Evolutionary conservation across 2,888 invertebrate species (phyloP), one percentile per base, ranked within the genome.

Genomic region (Steromphala cineraria): DNA sequence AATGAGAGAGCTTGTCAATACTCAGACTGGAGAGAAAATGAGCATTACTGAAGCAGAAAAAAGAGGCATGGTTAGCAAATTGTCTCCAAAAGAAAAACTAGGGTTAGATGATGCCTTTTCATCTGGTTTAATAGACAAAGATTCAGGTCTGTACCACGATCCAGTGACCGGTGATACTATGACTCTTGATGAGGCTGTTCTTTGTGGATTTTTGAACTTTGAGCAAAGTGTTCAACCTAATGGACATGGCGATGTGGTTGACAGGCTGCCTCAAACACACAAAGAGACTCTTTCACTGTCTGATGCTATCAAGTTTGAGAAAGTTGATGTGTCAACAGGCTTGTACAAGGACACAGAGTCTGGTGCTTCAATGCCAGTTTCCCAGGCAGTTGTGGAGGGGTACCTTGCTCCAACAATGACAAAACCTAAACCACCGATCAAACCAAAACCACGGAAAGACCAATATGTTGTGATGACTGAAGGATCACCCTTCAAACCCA

Each of bases 141-240:
- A 87, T 74, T 92, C 91, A 62, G 98, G 98, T 40, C 95, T 95
- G 86, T 96, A 98, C 81, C 94, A 96, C 5, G 98, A 99, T 94
- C 96, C 97, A 2, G 95, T 96, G 89, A 95, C 96, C 82, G 97
- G 98, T 75, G 96, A 97, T 87, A 93, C 95, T 2, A 90, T 98
- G 21, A 96, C 95, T 13, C 96, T 99, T 80, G 95, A 96, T 81
- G 96, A 97, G 94, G 98, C 98, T 0, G 95, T 98, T 31, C 95
- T 96, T 76, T 95, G 96, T 87, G 97, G 98, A 80, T 95, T 98
- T 82, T 53, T 89, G 8, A 80, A 82, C 46, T 71, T 87, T 55
- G 86, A 87, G 55, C 75, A 85, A 75, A 67, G 52, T 53, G 78
- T 36, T 13, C 31, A 52, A 19, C 19, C 31, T 46, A 80, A 80